A percentile compares a stretch with the other conserved stretches of the same genome.
phyloP scores from a whole-genome alignment of 2,113 vertebrate species.

The Dromas ardeola region DNA sequence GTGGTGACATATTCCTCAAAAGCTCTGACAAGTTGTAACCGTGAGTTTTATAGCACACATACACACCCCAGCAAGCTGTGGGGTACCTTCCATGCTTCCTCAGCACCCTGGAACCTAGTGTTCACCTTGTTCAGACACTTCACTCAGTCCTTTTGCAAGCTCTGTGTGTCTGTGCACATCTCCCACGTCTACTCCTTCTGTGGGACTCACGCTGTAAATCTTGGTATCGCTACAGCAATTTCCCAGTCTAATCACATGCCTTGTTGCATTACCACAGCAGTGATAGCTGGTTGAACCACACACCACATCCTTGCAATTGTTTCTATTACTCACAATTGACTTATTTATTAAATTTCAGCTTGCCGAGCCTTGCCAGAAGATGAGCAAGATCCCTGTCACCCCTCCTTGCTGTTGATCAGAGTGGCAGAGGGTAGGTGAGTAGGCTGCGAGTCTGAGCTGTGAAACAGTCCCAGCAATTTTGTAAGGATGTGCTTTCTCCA shows the following conservation, averaged over 20 bases:
- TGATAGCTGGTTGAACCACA: conserved; percentile 67
- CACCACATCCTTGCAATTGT: conserved; percentile 69
- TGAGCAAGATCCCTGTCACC: conserved; percentile 42
- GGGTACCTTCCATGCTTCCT: not conserved
- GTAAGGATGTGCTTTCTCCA: not conserved
- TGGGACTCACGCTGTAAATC: conserved; percentile 19
- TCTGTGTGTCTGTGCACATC: not conserved
- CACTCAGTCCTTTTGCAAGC: not conserved
- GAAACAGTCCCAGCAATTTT: not conserved
- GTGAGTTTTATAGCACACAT: not conserved
- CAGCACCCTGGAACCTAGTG: not conserved
- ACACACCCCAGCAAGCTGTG: not conserved
- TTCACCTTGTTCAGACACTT: not conserved
- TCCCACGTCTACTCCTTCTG: not conserved
- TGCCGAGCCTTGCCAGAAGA: conserved; percentile 28
- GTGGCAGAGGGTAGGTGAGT: conserved; percentile 16
- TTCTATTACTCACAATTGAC: conserved; percentile 58
- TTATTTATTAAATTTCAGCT: conserved; percentile 63
- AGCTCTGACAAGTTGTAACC: not conserved
- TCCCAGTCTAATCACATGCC: conserved; percentile 56
- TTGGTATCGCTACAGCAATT: conserved; percentile 56
- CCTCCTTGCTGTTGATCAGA: conserved; percentile 5
- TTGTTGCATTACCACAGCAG: conserved; percentile 59
- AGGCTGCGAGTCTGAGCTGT: not conserved
- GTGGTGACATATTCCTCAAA: not conserved